Evolutionary conservation across 2,888 invertebrate species (phyloP).

Genomic region (Cerceris rybyensis): DNA sequence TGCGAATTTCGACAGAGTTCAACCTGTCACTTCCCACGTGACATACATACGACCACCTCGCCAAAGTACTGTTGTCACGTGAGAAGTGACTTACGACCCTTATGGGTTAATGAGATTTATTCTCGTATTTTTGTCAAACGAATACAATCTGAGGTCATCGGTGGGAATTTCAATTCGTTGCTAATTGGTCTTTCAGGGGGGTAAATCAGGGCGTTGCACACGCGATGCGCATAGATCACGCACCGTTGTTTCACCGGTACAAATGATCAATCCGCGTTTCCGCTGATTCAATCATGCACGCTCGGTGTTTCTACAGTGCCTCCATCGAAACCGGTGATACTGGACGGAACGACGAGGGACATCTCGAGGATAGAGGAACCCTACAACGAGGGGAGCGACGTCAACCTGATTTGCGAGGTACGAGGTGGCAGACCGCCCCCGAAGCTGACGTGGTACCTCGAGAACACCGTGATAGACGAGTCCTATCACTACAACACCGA

Average conservation of each 20-base stretch:
- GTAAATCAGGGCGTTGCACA: slow-evolving; percentile 42
- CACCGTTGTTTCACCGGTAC: slow-evolving; percentile 35
- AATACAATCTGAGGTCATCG: too few species aligned
- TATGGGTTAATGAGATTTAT: too few species aligned
- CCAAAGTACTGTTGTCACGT: too few species aligned
- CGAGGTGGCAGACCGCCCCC: slow-evolving; percentile 92
- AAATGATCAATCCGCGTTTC: slow-evolving; percentile 57
- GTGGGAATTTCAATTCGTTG: slow-evolving; percentile 44
- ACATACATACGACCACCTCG: too few species aligned
- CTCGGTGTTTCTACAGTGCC: slow-evolving; percentile 85
- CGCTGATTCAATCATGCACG: slow-evolving; percentile 51
- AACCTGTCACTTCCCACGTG: too few species aligned
- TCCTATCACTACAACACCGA: slow-evolving; percentile 87
- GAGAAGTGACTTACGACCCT: too few species aligned
- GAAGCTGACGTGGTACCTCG: slow-evolving; percentile 92
- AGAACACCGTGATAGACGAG: slow-evolving; percentile 92
- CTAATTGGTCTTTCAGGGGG: slow-evolving; percentile 49
- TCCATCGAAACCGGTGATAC: slow-evolving; percentile 91
- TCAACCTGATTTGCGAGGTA: slow-evolving; percentile 91
- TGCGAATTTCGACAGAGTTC: too few species aligned
- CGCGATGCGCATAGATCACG: slow-evolving; percentile 39
- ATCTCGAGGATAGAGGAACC: slow-evolving; percentile 89
- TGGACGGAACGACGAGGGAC: slow-evolving; percentile 88
- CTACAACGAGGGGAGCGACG: slow-evolving; percentile 93
- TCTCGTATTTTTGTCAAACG: too few species aligned